Evolutionary conservation across 2,888 invertebrate species (phyloP).

Genomic region (Nezara viridula): DNA sequence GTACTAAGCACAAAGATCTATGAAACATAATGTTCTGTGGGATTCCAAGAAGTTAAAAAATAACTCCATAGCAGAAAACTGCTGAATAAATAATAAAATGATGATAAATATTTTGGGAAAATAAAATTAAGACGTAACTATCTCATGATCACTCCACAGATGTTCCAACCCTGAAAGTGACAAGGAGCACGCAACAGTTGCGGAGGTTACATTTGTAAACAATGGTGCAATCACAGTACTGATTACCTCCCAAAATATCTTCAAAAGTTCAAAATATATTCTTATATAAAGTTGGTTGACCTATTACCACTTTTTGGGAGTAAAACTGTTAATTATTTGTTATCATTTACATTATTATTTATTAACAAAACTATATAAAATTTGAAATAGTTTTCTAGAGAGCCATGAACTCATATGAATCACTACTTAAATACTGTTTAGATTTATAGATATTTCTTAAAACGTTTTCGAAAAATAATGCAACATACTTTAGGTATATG

Average conservation of each 20-base stretch:
- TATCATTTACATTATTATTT: too few species aligned
- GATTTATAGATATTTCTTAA: not conserved
- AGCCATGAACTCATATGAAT: not conserved
- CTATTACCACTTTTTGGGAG: not conserved
- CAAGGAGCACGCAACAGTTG: conserved; percentile 6
- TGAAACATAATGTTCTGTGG: conserved; percentile 56
- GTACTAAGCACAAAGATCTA: conserved; percentile 56
- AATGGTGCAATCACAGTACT: not conserved
- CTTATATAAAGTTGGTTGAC: not conserved
- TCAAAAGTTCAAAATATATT: not conserved
- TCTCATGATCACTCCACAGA: not conserved
- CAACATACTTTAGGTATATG: too few species aligned
- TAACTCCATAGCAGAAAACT: conserved; percentile 54
- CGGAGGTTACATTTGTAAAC: conserved; percentile 38
- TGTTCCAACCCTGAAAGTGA: not conserved
- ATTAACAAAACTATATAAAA: too few species aligned
- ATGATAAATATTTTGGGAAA: not conserved
- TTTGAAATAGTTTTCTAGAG: too few species aligned
- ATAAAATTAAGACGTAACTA: not conserved
- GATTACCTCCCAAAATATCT: not conserved
- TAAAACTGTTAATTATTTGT: not conserved
- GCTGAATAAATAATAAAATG: not conserved
- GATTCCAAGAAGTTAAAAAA: not conserved
- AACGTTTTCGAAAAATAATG: too few species aligned
- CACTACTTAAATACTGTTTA: too few species aligned